phyloP scores from a whole-genome alignment of 2,888 invertebrate genomes.

The Orchestes rusci region DNA sequence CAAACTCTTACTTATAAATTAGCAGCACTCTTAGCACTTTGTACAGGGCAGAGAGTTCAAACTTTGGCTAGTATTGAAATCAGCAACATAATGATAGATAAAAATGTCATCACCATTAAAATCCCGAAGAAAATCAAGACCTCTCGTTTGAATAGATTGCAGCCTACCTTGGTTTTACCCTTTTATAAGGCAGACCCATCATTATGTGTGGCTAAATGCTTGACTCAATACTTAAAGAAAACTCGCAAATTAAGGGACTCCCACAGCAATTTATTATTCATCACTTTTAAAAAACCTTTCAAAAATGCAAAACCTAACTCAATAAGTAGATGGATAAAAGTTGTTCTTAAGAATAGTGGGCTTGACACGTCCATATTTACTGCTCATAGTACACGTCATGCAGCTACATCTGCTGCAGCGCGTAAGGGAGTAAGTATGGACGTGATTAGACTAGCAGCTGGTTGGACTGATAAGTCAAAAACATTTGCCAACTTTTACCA shows the following conservation, averaged over 20 bases:
- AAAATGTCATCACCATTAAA: conserved; percentile 13
- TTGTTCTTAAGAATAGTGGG: too few relatives aligned
- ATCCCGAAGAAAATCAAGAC: conserved; percentile 15
- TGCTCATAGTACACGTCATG: too few relatives aligned
- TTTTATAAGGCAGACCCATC: conserved; percentile 13
- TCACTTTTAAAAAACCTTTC: conserved; percentile 2
- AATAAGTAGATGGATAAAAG: too few relatives aligned
- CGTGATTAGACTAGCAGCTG: too few relatives aligned
- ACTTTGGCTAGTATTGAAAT: conserved; percentile 15
- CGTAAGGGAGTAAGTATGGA: too few relatives aligned
- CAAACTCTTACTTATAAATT: conserved; percentile 3
- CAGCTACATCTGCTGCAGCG: too few relatives aligned
- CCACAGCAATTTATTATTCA: too few relatives aligned
- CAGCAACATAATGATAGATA: conserved; percentile 6
- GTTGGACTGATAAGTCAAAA: too few relatives aligned
- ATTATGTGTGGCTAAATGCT: conserved; percentile 16
- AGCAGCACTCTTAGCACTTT: conserved; percentile 1
- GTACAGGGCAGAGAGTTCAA: conserved; percentile 15
- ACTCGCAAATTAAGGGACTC: conserved; percentile 4
- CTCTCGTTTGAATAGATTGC: conserved; percentile 9
- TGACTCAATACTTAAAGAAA: neutral
- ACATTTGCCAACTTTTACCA: too few relatives aligned
- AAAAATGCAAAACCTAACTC: conserved; percentile 2
- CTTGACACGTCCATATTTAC: too few relatives aligned
- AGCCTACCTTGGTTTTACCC: conserved; percentile 19